phyloP scores from a whole-genome alignment of 2,113 vertebrate species.

The Nicator chloris region DNA sequence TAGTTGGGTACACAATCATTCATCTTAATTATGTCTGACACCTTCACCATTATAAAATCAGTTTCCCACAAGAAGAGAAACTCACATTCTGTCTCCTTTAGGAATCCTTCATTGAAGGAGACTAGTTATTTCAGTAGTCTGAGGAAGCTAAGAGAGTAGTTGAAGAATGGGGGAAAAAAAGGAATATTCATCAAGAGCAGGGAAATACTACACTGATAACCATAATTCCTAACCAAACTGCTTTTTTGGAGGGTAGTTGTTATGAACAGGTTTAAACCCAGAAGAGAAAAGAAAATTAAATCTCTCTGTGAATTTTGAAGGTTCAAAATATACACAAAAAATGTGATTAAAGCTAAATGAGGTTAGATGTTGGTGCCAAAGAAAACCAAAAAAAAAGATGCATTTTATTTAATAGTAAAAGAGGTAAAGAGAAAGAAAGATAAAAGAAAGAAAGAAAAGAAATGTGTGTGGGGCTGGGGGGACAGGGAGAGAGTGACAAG shows the following conservation, averaged over 20 bases:
- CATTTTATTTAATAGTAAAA: neutral
- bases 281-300: neutral
- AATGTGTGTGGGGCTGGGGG: rapidly evolving
- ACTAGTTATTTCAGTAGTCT: neutral
- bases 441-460: neutral
- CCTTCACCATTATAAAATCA: slow-evolving; percentile 5
- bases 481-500: neutral
- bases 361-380: neutral
- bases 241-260: neutral
- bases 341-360: neutral
- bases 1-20: slow-evolving; percentile 43
- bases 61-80: slow-evolving; percentile 36
- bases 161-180: neutral
- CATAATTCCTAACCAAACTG: neutral
- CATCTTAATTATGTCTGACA: slow-evolving; percentile 66
- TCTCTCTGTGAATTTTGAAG: neutral
- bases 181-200: neutral
- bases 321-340: neutral
- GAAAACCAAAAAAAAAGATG: neutral
- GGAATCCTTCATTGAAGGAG: slow-evolving; percentile 42
- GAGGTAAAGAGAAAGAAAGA: neutral
- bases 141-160: neutral
- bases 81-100: slow-evolving; percentile 18
- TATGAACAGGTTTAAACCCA: rapidly evolving
- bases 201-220: neutral